Evolutionary conservation across 2,888 invertebrate species (phyloP), one percentile per base, ranked within the genome.

Genomic region (Noctua fimbriata): DNA sequence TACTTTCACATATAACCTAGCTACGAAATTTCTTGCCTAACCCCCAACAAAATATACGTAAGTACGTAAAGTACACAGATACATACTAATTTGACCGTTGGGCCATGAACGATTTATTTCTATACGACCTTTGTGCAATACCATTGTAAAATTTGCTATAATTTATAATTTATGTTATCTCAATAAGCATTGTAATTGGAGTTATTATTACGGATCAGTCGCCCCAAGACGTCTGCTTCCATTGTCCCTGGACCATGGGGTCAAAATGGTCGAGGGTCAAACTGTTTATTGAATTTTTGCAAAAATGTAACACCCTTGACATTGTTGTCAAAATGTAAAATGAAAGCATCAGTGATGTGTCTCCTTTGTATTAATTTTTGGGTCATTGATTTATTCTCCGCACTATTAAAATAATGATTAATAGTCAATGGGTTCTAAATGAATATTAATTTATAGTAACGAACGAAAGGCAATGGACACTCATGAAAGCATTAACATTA

Each of bases 161-260:
- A 94, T 95, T 95, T 94, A 94, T 95, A 96, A 96, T 96, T 95
- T 96, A 95, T 96, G 95, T 94, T 94, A 94, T 95, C 95, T 95
- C 94, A 94, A 95, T 95, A 95, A 93, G 91, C 88, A 93, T 93
- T 94, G 94, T 95, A 95, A 96, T 96, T 95, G 94, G 85, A 91
- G 93, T 93, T 94, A 95, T 96, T 96, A 96, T 94, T 92, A 91
- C 90, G 95, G 95, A 95, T 95, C 95, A 95, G 92, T 90, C 92
- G 92, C 92, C 94, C 94, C 90, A 96, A 97, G 96, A 96, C 93
- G 96, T 90, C 92, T 78, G 72, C 14, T 72, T 41, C 91, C 87
- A 92, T 95, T 96, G 95, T 95, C 89, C 87, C 83, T 58, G 52
- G 83, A 89, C 89, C 76, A 82, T 92, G 91, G 96, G 97, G 96